phyloP scores from a whole-genome alignment of 2,113 vertebrate species.

The Platichthys flesus region DNA sequence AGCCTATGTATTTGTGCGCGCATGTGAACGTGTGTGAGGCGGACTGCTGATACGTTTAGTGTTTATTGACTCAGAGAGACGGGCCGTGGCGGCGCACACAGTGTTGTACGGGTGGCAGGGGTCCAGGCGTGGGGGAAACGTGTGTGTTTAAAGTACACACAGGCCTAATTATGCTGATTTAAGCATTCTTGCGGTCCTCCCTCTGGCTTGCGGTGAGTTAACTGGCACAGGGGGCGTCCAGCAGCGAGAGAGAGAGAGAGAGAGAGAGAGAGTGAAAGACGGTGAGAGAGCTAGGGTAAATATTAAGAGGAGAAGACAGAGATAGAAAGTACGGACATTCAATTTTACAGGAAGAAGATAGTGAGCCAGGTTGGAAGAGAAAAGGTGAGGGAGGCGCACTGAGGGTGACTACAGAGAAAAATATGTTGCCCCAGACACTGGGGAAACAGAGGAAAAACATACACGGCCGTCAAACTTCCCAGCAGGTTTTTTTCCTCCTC shows the following conservation, averaged over 20 bases:
- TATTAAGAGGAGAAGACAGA: slow-evolving; percentile 41
- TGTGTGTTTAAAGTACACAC: slow-evolving; percentile 83
- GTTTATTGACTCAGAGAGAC: slow-evolving; percentile 80
- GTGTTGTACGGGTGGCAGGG: slow-evolving; percentile 75
- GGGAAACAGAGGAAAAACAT: slow-evolving; percentile 67
- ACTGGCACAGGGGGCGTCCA: slow-evolving; percentile 73
- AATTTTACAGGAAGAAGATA: neutral
- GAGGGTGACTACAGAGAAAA: slow-evolving; percentile 6
- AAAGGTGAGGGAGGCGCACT: neutral
- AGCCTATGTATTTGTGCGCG: slow-evolving; percentile 34
- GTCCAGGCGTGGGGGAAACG: slow-evolving; percentile 76
- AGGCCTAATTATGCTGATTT: slow-evolving; percentile 82
- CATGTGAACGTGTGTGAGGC: slow-evolving; percentile 53
- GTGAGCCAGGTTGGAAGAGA: neutral
- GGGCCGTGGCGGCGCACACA: slow-evolving; percentile 68
- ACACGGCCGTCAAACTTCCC: slow-evolving; percentile 63
- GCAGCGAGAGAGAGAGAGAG: slow-evolving; percentile 49
- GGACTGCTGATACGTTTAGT: slow-evolving; percentile 73
- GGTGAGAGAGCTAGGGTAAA: slow-evolving; percentile 8
- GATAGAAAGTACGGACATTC: slow-evolving; percentile 34
- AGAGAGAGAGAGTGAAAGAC: slow-evolving; percentile 32
- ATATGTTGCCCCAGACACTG: slow-evolving; percentile 40
- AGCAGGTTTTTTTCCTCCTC: slow-evolving; percentile 58
- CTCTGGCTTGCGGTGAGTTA: slow-evolving; percentile 79
- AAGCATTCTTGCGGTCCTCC: slow-evolving; percentile 81